Percentiles rank a stretch among this genome's conserved stretches.
phyloP scores from a whole-genome alignment of 2,888 invertebrate genomes.

The Oligia strigilis region DNA sequence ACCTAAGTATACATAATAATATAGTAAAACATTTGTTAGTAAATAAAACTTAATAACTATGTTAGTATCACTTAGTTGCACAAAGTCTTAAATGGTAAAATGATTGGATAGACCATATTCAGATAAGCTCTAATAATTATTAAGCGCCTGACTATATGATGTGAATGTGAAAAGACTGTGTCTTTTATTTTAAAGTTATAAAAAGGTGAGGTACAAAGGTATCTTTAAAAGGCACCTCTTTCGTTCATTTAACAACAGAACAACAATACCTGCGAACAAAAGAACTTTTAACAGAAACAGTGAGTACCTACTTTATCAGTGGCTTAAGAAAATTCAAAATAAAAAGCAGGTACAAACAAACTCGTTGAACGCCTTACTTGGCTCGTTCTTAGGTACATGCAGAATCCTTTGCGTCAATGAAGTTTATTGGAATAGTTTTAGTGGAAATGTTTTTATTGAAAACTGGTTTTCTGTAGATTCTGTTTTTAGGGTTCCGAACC shows the following conservation, averaged over 20 bases:
- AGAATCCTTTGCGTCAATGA: slow-evolving; percentile 64
- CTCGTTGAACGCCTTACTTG: slow-evolving; percentile 61
- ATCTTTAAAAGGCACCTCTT: slow-evolving; percentile 25
- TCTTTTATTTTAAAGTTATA: background rate
- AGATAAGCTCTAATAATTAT: background rate
- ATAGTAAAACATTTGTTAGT: no score
- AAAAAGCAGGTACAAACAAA: slow-evolving; percentile 60
- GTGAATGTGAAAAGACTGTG: background rate
- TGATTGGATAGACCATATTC: background rate
- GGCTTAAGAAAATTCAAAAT: slow-evolving; percentile 54
- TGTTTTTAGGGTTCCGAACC: background rate
- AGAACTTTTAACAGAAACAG: slow-evolving; percentile 49
- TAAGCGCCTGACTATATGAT: background rate
- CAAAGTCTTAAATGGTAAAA: background rate
- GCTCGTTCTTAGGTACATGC: slow-evolving; percentile 56
- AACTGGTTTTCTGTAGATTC: slow-evolving; percentile 28
- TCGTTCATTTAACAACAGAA: slow-evolving; percentile 31
- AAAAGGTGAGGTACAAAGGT: background rate
- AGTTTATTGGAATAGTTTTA: slow-evolving; percentile 67
- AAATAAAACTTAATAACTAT: no score
- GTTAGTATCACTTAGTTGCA: no score
- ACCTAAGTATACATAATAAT: no score
- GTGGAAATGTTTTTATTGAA: slow-evolving; percentile 60
- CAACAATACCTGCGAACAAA: slow-evolving; percentile 47
- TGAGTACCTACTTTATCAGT: slow-evolving; percentile 50